Base-by-base conservation (phyloP, 2,797 vertebrate species). In the Furcifer pardalis region DNA sequence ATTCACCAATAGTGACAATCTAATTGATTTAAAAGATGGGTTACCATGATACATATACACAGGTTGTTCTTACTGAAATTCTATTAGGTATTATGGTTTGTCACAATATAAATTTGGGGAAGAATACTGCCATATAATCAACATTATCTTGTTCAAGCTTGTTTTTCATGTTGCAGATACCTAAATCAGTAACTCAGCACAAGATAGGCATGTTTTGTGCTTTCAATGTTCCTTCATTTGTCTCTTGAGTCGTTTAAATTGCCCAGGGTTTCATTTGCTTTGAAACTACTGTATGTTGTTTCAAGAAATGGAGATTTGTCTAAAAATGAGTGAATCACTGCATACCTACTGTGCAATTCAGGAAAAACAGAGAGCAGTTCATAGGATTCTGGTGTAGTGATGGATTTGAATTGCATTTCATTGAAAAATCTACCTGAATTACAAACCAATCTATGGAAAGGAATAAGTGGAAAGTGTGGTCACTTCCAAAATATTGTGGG, bases 201-300 rank as follows among this genome's bases (percentile, higher is more conserved):
- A 90, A 59, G 71, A 15, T 12, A 27, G 9, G 85, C 84, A 86
- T 56, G 82, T 86, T 42, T 4, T 9, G 5, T 27, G 27, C 6
- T 3, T 35, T 82, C 84, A 44, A 21, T 69, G 84, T 90, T 85
- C 4, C 52, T 5, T 82, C 42, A 46, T 1, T 84, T 17, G 80
- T 27, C 2, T 78, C 85, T 89, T 82, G 80, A 66, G 79, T 82
- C 59, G 7, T 81, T n/a, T 2, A 74, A 69, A 44, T 52, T 84
- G 13, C 42, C 12, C 9, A 65, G 37, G 52, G 27, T 59, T 52
- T 32, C 27, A 62, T 78, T 77, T 82, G 23, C 32, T 25, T 56
- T 77, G 87, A 92, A 82, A 78, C 19, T n/a, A n/a, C n/a, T n/a
- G n/a, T n/a, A n/a, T n/a, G n/a, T n/a, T n/a, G n/a, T n/a, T n/a